These are phyloP conservation scores for Pterophyllum scalare DNA, from an alignment of 2,113 vertebrate species.

Conservation along the genomic window DNA sequence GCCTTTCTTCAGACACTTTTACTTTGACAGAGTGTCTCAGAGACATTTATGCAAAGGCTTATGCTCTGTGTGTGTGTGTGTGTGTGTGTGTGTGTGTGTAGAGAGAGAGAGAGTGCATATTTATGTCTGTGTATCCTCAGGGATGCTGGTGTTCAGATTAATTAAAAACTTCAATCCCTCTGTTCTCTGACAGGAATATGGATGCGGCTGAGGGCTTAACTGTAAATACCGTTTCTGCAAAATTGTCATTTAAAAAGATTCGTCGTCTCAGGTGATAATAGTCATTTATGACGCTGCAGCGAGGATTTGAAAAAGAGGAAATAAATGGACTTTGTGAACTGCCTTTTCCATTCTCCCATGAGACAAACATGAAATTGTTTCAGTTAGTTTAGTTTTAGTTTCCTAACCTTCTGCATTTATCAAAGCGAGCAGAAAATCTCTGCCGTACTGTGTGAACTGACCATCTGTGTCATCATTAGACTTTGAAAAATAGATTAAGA, in stretches of 20 bases:
- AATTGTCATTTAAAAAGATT: constrained; percentile 42
- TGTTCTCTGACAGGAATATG: constrained; percentile 55
- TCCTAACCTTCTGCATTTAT: not conserved
- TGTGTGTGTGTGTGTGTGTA: not conserved
- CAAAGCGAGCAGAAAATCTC: not conserved
- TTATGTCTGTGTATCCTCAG: not conserved
- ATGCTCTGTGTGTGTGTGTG: not conserved
- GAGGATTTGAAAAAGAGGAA: not conserved
- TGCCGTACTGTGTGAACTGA: not conserved
- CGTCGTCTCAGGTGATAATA: constrained; percentile 37
- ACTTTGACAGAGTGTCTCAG: constrained; percentile 4
- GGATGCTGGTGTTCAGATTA: constrained; percentile 53
- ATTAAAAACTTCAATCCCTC: constrained; percentile 66
- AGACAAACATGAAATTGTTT: not conserved
- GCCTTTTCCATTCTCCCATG: not conserved
- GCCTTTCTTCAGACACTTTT: not conserved
- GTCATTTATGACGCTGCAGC: not conserved
- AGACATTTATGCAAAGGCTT: not conserved
- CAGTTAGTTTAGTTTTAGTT: not conserved
- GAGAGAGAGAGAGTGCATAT: not conserved
- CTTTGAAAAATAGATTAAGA: not conserved
- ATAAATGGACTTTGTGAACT: not conserved
- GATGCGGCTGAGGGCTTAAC: constrained; percentile 41
- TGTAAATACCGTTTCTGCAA: constrained; percentile 48
- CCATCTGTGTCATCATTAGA: not conserved